A percentile compares a stretch with the other conserved stretches of the same genome.
These are phyloP conservation scores for Drosophila pruinosa DNA, from an alignment of 1,140 invertebrate species.

Conservation along the genomic window DNA sequence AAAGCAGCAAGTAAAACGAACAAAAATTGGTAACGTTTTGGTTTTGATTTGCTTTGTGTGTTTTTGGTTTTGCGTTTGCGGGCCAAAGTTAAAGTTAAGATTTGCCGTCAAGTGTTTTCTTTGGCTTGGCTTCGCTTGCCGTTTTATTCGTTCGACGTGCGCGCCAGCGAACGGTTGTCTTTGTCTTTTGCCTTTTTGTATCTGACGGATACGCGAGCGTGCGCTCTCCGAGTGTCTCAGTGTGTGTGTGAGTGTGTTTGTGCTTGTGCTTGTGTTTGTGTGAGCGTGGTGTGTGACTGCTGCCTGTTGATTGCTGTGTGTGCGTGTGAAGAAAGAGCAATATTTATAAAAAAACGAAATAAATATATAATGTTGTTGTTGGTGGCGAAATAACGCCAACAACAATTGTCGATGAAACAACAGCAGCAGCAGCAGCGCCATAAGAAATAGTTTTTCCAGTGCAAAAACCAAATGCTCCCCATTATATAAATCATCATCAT, in stretches of 20 bases:
- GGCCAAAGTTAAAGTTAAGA: constrained; percentile 13
- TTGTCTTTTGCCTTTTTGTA: constrained; percentile 54
- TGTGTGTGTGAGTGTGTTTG: background rate
- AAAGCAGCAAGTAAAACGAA: constrained; percentile 3
- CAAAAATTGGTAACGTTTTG: constrained; percentile 39
- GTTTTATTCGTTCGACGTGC: constrained; percentile 76
- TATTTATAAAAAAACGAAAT: constrained; percentile 51
- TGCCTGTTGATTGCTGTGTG: constrained; percentile 25
- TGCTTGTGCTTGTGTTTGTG: constrained; percentile 48
- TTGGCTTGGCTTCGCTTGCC: constrained; percentile 34
- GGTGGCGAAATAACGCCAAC: constrained; percentile 59
- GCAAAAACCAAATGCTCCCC: constrained; percentile 39
- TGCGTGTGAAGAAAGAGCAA: constrained; percentile 78
- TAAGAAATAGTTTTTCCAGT: constrained; percentile 68
- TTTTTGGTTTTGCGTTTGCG: constrained; percentile 16
- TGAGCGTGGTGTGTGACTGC: too few species aligned
- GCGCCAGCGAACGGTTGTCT: constrained; percentile 73
- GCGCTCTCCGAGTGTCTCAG: constrained; percentile 25
- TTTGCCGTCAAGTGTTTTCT: constrained; percentile 53
- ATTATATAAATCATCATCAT: constrained; percentile 54
- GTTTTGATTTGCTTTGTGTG: constrained; percentile 47
- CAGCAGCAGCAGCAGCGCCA: constrained; percentile 5
- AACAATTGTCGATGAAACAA: constrained; percentile 37
- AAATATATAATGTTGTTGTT: constrained; percentile 47
- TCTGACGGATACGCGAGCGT: constrained; percentile 64